A percentile compares a stretch with the other conserved stretches of the same genome.
phyloP scores from a whole-genome alignment of 2,797 vertebrate genomes.

The Geotrypetes seraphini region DNA sequence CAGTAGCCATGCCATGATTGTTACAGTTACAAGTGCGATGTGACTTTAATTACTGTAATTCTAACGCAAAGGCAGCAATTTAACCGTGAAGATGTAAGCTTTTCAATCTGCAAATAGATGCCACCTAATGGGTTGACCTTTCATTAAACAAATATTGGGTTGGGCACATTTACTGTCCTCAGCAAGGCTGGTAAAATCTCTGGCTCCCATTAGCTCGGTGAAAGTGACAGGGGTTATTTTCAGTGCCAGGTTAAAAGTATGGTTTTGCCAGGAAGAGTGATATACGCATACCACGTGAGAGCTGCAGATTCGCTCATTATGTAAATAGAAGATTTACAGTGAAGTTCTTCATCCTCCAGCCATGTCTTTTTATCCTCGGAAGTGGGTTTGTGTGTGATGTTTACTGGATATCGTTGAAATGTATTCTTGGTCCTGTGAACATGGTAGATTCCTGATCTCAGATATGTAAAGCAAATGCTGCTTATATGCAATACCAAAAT shows the following conservation, averaged over 20 bases:
- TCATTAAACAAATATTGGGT: constrained; percentile 41
- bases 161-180: constrained; percentile 13
- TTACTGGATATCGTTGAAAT: too few species aligned
- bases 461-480: too few species aligned
- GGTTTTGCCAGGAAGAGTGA: constrained; percentile 10
- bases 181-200: constrained; percentile 18
- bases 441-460: too few species aligned
- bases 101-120: constrained; percentile 44
- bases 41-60: constrained; percentile 52
- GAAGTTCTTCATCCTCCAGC: too few species aligned
- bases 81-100: constrained; percentile 28
- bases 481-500: too few species aligned
- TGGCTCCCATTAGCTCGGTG: constrained; percentile 28
- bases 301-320: background rate
- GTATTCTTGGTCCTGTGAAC: too few species aligned
- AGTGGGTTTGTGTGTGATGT: too few species aligned
- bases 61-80: constrained; percentile 39
- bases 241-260: constrained; percentile 10
- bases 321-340: too few species aligned
- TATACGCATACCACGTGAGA: background rate
- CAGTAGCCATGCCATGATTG: constrained; percentile 42
- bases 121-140: constrained; percentile 31
- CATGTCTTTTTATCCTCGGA: background rate
- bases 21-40: constrained; percentile 45
- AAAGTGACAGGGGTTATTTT: background rate